phyloP scores from a whole-genome alignment of 1,140 invertebrate species.

The Hirudo medicinalis region DNA sequence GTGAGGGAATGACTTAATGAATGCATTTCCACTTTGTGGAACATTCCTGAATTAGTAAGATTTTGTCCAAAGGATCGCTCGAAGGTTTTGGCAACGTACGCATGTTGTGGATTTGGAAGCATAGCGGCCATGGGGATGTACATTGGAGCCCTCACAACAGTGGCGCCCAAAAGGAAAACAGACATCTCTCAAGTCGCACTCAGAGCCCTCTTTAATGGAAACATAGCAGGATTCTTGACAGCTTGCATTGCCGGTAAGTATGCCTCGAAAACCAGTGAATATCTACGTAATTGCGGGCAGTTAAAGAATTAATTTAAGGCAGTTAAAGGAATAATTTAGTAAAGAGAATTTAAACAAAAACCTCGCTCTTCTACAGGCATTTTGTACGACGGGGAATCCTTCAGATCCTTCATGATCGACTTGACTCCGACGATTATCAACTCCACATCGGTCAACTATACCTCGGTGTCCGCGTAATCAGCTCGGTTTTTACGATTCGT shows the following conservation, averaged over 20 bases:
- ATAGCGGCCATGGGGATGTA: constrained; percentile 76
- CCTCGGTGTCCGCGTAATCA: constrained; percentile 2
- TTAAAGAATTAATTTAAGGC: background rate
- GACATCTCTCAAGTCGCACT: constrained; percentile 47
- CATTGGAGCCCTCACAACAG: constrained; percentile 60
- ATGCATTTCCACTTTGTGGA: background rate
- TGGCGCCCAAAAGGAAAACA: constrained; percentile 61
- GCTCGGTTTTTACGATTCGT: background rate
- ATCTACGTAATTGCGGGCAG: background rate
- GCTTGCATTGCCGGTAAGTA: constrained; percentile 71
- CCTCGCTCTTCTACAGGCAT: constrained; percentile 1
- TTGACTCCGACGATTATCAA: background rate
- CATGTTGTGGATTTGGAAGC: constrained; percentile 90
- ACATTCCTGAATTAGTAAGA: background rate
- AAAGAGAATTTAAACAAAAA: background rate
- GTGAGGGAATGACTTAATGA: constrained; percentile 36
- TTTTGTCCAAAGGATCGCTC: constrained; percentile 48
- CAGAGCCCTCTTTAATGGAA: constrained; percentile 48
- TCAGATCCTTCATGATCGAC: constrained; percentile 10
- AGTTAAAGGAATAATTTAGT: too few species aligned
- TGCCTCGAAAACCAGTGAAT: background rate
- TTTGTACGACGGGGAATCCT: background rate
- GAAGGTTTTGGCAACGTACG: constrained; percentile 73
- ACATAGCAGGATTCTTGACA: constrained; percentile 72
- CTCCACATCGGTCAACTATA: background rate